A percentile compares a stretch with the other conserved stretches of the same genome.
These are phyloP conservation scores for Perizoma affinitatum DNA, from an alignment of 2,888 invertebrate genomes.

Conservation along the genomic window DNA sequence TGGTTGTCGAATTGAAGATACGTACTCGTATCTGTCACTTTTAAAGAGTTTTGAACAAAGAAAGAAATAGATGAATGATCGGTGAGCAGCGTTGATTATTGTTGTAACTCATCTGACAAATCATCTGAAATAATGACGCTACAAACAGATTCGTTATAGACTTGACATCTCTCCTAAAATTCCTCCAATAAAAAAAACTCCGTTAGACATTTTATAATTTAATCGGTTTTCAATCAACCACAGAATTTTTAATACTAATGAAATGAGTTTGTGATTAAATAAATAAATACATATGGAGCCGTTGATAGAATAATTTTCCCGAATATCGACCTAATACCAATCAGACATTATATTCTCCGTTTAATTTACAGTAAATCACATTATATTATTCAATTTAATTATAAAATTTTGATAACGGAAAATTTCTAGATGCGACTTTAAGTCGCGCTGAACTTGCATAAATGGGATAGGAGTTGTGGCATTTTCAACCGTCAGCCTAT, in stretches of 20 bases:
- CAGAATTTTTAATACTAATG: constrained; percentile 18
- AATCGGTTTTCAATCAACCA: constrained; percentile 26
- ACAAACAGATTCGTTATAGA: too few species aligned
- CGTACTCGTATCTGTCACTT: too few species aligned
- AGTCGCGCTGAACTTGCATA: constrained; percentile 34
- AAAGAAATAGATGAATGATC: too few species aligned
- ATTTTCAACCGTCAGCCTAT: too few species aligned
- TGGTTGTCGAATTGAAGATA: too few species aligned
- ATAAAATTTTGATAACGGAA: constrained; percentile 44
- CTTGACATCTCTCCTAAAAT: too few species aligned
- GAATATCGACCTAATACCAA: constrained; percentile 30
- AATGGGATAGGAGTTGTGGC: too few species aligned
- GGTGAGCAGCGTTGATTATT: too few species aligned
- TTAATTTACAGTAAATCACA: constrained; percentile 66
- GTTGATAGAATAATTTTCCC: constrained; percentile 35
- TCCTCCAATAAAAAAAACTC: too few species aligned
- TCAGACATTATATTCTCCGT: constrained; percentile 31
- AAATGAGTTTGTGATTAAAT: constrained; percentile 31
- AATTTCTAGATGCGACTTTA: constrained; percentile 18
- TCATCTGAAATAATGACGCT: too few species aligned
- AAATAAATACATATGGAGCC: constrained; percentile 25
- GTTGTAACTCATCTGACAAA: too few species aligned
- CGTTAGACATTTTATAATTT: constrained; percentile 1
- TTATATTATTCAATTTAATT: constrained; percentile 65
- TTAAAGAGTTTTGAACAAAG: too few species aligned